phyloP scores from a whole-genome alignment of 2,888 invertebrate species.

The Thera britannica region DNA sequence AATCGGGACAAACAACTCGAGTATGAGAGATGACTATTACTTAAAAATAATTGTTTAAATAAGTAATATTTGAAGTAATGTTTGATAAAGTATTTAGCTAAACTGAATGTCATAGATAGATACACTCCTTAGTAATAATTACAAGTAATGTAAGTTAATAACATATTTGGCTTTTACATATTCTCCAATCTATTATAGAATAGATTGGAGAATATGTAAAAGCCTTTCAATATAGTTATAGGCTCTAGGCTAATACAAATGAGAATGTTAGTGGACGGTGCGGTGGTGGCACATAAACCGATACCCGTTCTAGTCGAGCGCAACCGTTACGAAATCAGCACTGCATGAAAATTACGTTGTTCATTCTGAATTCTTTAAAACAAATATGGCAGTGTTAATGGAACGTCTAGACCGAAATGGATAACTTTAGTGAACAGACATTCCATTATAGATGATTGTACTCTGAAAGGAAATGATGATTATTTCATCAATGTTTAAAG shows the following conservation, averaged over 20 bases:
- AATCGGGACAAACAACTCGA: conserved; percentile 31
- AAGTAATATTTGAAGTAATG: neutral
- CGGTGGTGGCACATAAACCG: conserved; percentile 65
- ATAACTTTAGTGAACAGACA: conserved; percentile 6
- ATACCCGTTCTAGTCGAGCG: conserved; percentile 82
- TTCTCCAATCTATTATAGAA: too few species aligned
- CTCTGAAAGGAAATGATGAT: conserved; percentile 6
- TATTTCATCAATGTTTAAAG: neutral
- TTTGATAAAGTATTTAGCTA: neutral
- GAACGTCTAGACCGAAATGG: conserved; percentile 3
- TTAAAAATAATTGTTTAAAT: neutral
- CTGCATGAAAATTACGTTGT: conserved; percentile 76
- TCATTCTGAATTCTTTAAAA: conserved; percentile 23
- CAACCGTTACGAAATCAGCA: conserved; percentile 83
- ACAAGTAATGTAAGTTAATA: too few species aligned
- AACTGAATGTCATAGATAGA: neutral
- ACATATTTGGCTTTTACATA: too few species aligned
- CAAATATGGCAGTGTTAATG: conserved; percentile 15
- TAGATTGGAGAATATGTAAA: too few species aligned
- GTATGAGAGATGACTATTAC: neutral
- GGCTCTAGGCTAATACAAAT: conserved; percentile 20
- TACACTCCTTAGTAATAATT: too few species aligned
- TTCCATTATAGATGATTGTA: neutral
- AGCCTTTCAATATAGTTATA: too few species aligned
- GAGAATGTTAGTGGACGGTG: conserved; percentile 66